phyloP scores from a whole-genome alignment of 2,888 invertebrate species.

The Bombylius major region DNA sequence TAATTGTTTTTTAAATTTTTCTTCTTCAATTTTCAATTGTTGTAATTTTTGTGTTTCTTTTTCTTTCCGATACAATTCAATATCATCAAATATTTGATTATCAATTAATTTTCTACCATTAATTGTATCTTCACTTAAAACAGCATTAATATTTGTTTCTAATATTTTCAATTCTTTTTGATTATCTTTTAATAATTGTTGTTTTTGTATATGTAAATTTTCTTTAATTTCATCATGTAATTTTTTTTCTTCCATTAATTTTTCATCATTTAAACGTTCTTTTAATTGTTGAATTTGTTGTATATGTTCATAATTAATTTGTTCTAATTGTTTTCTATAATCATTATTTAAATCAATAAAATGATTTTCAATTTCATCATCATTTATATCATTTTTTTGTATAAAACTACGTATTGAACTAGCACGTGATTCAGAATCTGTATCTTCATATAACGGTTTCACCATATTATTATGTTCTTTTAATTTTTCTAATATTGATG shows the following conservation, averaged over 20 bases:
- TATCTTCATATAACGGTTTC: slow-evolving; percentile 32
- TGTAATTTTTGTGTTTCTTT: slow-evolving; percentile 36
- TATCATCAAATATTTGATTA: slow-evolving; percentile 11
- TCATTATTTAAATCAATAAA: slow-evolving; percentile 40
- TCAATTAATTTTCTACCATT: slow-evolving; percentile 19
- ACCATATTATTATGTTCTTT: slow-evolving; percentile 22
- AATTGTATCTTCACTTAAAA: slow-evolving; percentile 18
- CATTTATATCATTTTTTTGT: slow-evolving; percentile 25
- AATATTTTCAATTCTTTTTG: slow-evolving; percentile 21
- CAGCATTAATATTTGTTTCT: not conserved
- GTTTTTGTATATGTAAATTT: slow-evolving; percentile 36
- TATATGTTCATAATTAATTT: slow-evolving; percentile 25
- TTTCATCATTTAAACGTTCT: slow-evolving; percentile 37
- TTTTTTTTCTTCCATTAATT: slow-evolving; percentile 37
- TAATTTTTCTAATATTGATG: slow-evolving; percentile 24
- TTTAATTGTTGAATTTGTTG: slow-evolving; percentile 38
- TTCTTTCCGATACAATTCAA: slow-evolving; percentile 20
- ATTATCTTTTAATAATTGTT: slow-evolving; percentile 26
- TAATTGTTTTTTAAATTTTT: slow-evolving; percentile 30
- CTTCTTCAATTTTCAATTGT: slow-evolving; percentile 37
- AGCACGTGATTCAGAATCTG: slow-evolving; percentile 33
- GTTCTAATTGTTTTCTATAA: slow-evolving; percentile 41
- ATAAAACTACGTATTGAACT: slow-evolving; percentile 32
- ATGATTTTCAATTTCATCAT: slow-evolving; percentile 26
- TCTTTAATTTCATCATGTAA: slow-evolving; percentile 41